Conservation (phyloP, 2,113 vertebrate species). For the Calcarius ornatus region DNA sequence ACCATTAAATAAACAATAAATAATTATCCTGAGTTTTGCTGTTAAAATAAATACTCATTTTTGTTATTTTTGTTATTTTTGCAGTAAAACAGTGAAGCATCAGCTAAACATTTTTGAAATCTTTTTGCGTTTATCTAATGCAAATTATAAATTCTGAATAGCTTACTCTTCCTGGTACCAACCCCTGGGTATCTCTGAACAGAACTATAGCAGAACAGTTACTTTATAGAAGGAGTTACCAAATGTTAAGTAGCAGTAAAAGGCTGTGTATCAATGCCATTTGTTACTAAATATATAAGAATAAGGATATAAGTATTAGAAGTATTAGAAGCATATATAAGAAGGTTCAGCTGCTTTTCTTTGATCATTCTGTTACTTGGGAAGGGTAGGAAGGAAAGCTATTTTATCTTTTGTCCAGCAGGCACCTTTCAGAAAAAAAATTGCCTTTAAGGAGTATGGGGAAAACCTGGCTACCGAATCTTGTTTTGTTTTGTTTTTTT, state of each 20-base stretch:
- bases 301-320: neutral
- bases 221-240: neutral
- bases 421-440: neutral
- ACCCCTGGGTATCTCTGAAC: neutral
- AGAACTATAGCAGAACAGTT: neutral
- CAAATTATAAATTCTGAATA: neutral
- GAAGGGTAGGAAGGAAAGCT: neutral
- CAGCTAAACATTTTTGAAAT: neutral
- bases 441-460: neutral
- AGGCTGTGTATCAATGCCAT: neutral
- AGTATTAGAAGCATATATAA: neutral
- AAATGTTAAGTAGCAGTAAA: neutral
- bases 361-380: neutral
- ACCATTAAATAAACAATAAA: neutral
- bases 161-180: neutral
- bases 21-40: neutral
- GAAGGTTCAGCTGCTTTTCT: neutral
- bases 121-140: neutral
- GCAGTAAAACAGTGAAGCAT: neutral
- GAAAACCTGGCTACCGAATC: neutral
- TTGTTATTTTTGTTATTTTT: neutral
- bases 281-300: neutral
- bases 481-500: too few relatives aligned
- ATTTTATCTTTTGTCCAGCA: neutral
- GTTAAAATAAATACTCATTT: neutral